Conservation (phyloP, 2,888 invertebrate species). For the Leptarthrus brevirostris region DNA sequence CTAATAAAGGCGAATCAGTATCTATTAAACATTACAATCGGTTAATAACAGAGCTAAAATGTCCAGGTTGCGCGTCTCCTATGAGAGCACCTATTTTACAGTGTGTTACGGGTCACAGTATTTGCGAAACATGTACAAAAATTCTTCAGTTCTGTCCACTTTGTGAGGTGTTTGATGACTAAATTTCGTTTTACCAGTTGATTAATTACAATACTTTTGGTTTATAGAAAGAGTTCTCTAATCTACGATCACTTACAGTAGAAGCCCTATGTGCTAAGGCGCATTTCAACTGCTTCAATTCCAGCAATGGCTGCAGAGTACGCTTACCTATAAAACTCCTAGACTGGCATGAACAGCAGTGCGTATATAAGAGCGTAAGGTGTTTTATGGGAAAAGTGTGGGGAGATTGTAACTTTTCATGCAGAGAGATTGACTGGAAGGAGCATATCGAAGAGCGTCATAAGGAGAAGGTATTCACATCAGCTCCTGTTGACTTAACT, state of each 20-base stretch:
- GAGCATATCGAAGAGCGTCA: slow-evolving; percentile 71
- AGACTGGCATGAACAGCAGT: slow-evolving; percentile 69
- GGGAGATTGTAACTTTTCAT: slow-evolving; percentile 72
- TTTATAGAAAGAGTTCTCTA: slow-evolving; percentile 70
- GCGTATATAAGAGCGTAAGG: slow-evolving; percentile 65
- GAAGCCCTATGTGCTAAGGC: slow-evolving; percentile 73
- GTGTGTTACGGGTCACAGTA: slow-evolving; percentile 64
- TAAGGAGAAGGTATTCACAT: slow-evolving; percentile 67
- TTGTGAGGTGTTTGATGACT: slow-evolving; percentile 61
- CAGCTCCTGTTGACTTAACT: slow-evolving; percentile 56
- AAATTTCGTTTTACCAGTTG: not conserved
- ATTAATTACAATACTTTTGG: not conserved
- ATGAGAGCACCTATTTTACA: slow-evolving; percentile 65
- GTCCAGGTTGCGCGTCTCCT: slow-evolving; percentile 65
- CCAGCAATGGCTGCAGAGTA: slow-evolving; percentile 69
- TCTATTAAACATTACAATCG: slow-evolving; percentile 63
- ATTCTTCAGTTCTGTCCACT: slow-evolving; percentile 63
- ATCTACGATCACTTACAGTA: slow-evolving; percentile 69
- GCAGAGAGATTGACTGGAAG: slow-evolving; percentile 73
- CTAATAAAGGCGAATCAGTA: slow-evolving; percentile 54
- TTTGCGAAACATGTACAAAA: slow-evolving; percentile 64
- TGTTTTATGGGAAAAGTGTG: slow-evolving; percentile 67
- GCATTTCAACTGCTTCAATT: slow-evolving; percentile 71
- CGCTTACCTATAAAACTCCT: slow-evolving; percentile 69
- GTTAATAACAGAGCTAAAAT: slow-evolving; percentile 64